phyloP scores from a whole-genome alignment of 1,140 invertebrate genomes.

The Drosophila orosa region DNA sequence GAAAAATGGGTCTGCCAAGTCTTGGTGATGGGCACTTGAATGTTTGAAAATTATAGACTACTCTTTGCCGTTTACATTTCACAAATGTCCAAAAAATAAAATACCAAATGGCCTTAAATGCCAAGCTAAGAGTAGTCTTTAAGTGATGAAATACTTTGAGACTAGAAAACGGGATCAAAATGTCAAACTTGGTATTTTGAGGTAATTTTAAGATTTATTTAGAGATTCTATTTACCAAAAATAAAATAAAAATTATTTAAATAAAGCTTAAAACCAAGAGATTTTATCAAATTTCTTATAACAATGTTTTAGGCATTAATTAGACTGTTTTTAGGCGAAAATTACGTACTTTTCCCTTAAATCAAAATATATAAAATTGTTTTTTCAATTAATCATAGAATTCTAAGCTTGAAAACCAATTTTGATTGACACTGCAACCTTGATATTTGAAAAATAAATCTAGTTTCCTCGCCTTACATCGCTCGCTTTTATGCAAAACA shows the following conservation, averaged over 20 bases:
- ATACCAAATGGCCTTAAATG: constrained; percentile 47
- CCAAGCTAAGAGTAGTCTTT: constrained; percentile 38
- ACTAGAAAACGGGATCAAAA: constrained; percentile 3
- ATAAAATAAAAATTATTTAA: too few relatives aligned
- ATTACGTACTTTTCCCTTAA: neutral
- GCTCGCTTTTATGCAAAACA: constrained; percentile 67
- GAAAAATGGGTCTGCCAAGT: constrained; percentile 69
- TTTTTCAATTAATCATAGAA: neutral
- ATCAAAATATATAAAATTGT: neutral
- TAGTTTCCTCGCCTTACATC: constrained; percentile 24
- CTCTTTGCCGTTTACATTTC: constrained; percentile 55
- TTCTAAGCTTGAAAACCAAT: neutral
- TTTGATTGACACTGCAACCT: constrained; percentile 43
- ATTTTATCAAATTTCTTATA: neutral
- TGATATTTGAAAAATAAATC: constrained; percentile 53
- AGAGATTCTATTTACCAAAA: neutral
- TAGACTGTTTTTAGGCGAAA: neutral
- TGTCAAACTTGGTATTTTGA: constrained; percentile 3
- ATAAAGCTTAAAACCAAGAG: neutral
- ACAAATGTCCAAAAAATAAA: constrained; percentile 59
- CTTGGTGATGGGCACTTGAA: constrained; percentile 70
- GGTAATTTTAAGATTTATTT: neutral
- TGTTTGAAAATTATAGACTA: constrained; percentile 73
- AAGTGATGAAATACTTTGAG: constrained; percentile 7
- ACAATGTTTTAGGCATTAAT: too few relatives aligned